A percentile compares a stretch with the other conserved stretches of the same genome.
phyloP scores from a whole-genome alignment of 2,797 vertebrate genomes.

The Typhlichthys eigenmanni region DNA sequence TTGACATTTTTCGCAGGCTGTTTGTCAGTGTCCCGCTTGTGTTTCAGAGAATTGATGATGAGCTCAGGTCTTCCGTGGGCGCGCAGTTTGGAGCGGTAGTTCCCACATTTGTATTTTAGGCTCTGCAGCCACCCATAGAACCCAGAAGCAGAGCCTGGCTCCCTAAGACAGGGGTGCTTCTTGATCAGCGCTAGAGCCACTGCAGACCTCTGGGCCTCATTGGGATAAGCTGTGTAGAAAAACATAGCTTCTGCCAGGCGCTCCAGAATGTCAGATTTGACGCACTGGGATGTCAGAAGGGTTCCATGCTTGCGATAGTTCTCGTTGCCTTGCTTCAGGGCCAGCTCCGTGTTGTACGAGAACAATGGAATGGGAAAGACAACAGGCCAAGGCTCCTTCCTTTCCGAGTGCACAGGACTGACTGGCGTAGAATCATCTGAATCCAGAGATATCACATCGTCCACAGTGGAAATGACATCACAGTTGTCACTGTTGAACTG shows the following conservation, averaged over 20 bases:
- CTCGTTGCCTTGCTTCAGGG: conserved; percentile 24
- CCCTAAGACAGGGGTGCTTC: conserved; percentile 26
- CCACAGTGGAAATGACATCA: background rate
- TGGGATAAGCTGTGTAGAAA: conserved; percentile 24
- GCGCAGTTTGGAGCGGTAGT: conserved; percentile 20
- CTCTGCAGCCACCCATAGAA: conserved; percentile 20
- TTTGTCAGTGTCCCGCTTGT: conserved; percentile 9
- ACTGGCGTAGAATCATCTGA: background rate
- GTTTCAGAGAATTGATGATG: conserved; percentile 23
- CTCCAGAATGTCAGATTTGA: conserved; percentile 33
- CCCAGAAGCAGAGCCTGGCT: conserved; percentile 14
- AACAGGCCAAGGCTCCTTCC: conserved; percentile 18
- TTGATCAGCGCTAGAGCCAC: conserved; percentile 15
- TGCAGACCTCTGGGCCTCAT: conserved; percentile 19
- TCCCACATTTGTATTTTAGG: conserved; percentile 14
- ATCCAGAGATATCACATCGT: background rate
- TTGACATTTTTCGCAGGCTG: conserved; percentile 21
- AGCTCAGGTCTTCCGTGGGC: conserved; percentile 4
- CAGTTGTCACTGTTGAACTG: background rate
- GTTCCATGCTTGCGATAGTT: conserved; percentile 18
- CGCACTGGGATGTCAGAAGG: background rate
- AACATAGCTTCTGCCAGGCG: conserved; percentile 26
- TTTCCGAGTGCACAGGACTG: background rate
- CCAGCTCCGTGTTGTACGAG: conserved; percentile 23
- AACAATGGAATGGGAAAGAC: conserved; percentile 30